A percentile compares a stretch with the other conserved stretches of the same genome.
phyloP scores from a whole-genome alignment of 2,797 vertebrate species.

The Onychomys arenicola region DNA sequence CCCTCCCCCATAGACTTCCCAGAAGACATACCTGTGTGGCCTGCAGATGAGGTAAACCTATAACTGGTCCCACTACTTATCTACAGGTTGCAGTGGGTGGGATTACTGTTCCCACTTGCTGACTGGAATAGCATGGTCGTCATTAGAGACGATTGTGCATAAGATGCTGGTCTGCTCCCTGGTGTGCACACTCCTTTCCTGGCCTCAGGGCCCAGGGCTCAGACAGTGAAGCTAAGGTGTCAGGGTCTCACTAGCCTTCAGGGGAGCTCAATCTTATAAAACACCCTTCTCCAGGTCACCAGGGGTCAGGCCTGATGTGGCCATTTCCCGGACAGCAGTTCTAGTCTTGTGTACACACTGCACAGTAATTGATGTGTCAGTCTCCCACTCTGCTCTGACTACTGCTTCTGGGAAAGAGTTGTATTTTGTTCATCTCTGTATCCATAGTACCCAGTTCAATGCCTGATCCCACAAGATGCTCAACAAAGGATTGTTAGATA shows the following conservation, averaged over 20 bases:
- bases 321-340: neutral
- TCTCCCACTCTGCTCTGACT: neutral
- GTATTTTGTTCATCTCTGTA: neutral
- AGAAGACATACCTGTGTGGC: constrained; percentile 51
- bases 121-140: neutral
- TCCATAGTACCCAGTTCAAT: neutral
- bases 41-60: neutral
- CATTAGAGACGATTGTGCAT: neutral
- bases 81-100: neutral
- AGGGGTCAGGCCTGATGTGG: neutral
- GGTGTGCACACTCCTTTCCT: neutral
- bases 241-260: neutral
- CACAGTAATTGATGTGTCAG: neutral
- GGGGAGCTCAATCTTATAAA: neutral
- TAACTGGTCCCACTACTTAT: neutral
- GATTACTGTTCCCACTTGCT: neutral
- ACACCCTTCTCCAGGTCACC: neutral
- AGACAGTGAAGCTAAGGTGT: neutral
- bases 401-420: neutral
- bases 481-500: neutral
- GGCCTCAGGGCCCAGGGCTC: neutral
- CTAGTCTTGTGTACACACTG: neutral
- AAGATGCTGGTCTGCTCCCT: neutral
- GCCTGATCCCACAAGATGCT: neutral
- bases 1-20: neutral